Percentiles rank a stretch among this genome's conserved stretches.
Evolutionary conservation across 2,797 vertebrate species (phyloP).

Genomic region (Malurus leucopterus): DNA sequence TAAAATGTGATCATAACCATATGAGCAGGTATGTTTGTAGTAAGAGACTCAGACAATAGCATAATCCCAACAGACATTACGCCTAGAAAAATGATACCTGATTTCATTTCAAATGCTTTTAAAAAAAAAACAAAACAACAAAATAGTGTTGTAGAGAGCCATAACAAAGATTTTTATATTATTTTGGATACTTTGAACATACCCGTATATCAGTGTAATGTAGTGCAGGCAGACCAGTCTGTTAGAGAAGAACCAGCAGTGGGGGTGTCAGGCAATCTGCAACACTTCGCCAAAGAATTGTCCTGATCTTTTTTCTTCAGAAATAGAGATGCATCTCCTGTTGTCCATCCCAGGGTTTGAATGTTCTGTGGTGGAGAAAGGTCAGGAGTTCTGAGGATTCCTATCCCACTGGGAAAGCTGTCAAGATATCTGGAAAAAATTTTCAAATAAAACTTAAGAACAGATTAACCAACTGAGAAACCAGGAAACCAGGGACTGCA

Average conservation of each 20-base stretch:
- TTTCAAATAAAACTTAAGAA: background rate
- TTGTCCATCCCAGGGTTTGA: background rate
- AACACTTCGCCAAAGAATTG: background rate
- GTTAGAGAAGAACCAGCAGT: background rate
- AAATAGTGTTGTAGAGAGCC: background rate
- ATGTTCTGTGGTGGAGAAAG: background rate
- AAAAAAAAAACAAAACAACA: background rate
- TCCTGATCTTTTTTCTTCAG: background rate
- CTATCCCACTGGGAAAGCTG: background rate
- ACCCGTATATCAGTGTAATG: background rate
- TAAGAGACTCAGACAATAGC: background rate
- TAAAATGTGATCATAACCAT: background rate
- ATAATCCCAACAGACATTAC: background rate
- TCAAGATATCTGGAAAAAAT: background rate
- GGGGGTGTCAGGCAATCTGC: background rate
- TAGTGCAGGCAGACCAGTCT: background rate
- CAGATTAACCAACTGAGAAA: background rate
- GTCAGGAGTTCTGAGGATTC: background rate
- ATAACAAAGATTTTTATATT: background rate
- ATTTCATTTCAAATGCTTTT: background rate
- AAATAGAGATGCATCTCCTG: background rate
- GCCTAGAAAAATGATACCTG: background rate
- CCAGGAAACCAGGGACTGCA: fast-evolving
- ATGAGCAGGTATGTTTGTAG: background rate
- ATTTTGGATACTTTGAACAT: background rate